Base-by-base conservation (phyloP, 2,797 vertebrate species). In the Kryptopterus vitreolus region DNA sequence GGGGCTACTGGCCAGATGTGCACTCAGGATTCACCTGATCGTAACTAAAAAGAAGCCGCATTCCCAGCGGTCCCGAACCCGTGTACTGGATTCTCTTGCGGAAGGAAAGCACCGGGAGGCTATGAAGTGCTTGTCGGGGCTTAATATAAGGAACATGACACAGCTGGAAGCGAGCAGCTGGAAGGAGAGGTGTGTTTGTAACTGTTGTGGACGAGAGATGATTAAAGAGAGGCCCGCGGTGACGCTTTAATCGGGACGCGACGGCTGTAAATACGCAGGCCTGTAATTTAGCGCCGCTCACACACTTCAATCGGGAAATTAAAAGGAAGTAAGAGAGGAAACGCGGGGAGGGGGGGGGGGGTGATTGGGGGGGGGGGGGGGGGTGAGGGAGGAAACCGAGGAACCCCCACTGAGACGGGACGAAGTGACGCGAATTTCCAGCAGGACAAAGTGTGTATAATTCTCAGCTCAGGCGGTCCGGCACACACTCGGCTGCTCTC, bases 271-370 rank as follows among this genome's bases (percentile, higher is more conserved):
- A 57, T 75, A 70, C 73, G 78, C 66, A n/a, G n/a, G n/a, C 59
- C 83, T 87, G 75, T 85, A 84, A 86, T 87, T 86, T 83, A 84
- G 77, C 81, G 73, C 20, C 68, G 78, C 55, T 79, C 46, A 55
- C 63, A 55, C 63, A 84, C 82, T 85, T 82, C 73, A 85, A 82
- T 79, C 77, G 63, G 31, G 4, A 20, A 65, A 9, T 29, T 53
- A 80, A 20, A 79, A 26, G 46, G 13, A 80, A 61, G 38, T 43
- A 43, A n/a, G n/a, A n/a, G n/a, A n/a, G n/a, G n/a, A n/a, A n/a
- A n/a, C n/a, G n/a, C n/a, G n/a, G n/a, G n/a, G n/a, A n/a, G n/a
- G n/a, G n/a, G n/a, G n/a, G 38, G 3, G 38, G 6, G 38, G 10
- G 38, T 43, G 38, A 43, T n/a, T n/a, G 38, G 6, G 8, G 1